These are phyloP conservation scores for Sarcophaga variegata DNA, from an alignment of 2,888 invertebrate genomes.

Conservation along the genomic window DNA sequence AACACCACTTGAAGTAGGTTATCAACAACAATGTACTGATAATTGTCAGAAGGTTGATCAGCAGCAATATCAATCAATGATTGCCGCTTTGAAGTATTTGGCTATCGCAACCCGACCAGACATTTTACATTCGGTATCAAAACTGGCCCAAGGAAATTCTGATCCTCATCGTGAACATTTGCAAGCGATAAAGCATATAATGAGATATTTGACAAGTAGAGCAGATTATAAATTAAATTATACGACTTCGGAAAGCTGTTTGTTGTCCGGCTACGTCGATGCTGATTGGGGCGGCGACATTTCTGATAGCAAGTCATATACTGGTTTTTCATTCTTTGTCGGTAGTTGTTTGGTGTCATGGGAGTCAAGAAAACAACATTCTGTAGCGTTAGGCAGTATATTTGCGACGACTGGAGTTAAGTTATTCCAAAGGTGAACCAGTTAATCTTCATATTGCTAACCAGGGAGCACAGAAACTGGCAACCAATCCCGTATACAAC, in stretches of 20 bases:
- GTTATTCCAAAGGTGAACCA: slow-evolving; percentile 1
- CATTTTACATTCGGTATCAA: slow-evolving; percentile 59
- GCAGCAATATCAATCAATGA: slow-evolving; percentile 63
- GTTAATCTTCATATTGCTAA: background rate
- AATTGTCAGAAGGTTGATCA: slow-evolving; percentile 36
- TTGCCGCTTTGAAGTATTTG: slow-evolving; percentile 15
- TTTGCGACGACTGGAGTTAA: slow-evolving; percentile 37
- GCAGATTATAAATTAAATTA: slow-evolving; percentile 8
- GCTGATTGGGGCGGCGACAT: slow-evolving; percentile 64
- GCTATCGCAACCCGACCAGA: slow-evolving; percentile 58
- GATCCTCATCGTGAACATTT: slow-evolving; percentile 53
- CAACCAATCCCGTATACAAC: background rate
- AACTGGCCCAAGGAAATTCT: no score
- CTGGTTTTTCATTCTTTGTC: slow-evolving; percentile 57
- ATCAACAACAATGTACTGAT: slow-evolving; percentile 51
- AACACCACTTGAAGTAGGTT: slow-evolving; percentile 32
- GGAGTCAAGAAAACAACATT: slow-evolving; percentile 27
- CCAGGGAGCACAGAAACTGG: slow-evolving; percentile 37
- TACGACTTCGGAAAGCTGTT: no score
- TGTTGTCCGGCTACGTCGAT: slow-evolving; percentile 45
- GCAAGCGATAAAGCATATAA: slow-evolving; percentile 3
- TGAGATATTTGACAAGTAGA: slow-evolving; percentile 18
- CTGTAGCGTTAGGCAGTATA: slow-evolving; percentile 43
- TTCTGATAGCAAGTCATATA: slow-evolving; percentile 60
- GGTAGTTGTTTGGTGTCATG: slow-evolving; percentile 47